These are phyloP conservation scores for Anolis sagrei DNA, from an alignment of 2,113 vertebrate species.

Conservation along the genomic window DNA sequence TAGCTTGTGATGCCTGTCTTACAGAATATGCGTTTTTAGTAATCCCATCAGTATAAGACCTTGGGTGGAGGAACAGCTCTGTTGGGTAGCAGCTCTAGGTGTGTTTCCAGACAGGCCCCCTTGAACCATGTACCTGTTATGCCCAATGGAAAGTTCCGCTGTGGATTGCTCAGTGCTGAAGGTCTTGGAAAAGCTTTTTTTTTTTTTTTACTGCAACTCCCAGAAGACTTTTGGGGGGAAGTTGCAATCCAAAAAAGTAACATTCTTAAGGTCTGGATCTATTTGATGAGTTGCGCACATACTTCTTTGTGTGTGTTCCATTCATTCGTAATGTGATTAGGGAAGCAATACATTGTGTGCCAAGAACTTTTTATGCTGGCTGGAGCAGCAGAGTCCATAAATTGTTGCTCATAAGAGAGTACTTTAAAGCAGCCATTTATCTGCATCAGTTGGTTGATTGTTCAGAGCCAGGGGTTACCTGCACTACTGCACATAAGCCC, in stretches of 20 bases:
- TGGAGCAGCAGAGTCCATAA: neutral
- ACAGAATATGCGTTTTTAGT: neutral
- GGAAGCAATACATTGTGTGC: constrained; percentile 11
- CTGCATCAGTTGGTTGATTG: neutral
- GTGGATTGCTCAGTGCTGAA: neutral
- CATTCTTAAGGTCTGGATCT: neutral
- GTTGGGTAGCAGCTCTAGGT: neutral
- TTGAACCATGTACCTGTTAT: neutral
- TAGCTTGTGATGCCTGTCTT: no score
- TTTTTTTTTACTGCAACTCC: no score
- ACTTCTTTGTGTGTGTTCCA: constrained; percentile 5
- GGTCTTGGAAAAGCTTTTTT: no score
- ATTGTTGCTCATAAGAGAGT: neutral
- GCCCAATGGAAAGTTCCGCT: neutral
- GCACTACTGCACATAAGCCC: neutral
- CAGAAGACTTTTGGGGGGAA: no score
- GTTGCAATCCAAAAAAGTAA: no score
- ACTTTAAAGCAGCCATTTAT: neutral
- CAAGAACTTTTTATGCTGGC: constrained; percentile 3
- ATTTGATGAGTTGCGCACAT: neutral
- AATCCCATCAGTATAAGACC: neutral
- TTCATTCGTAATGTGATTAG: constrained; percentile 31
- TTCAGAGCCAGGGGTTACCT: constrained; percentile 4
- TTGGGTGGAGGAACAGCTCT: no score
- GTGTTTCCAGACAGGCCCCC: neutral